Evolutionary conservation across 1,140 invertebrate genomes (phyloP), one percentile per base, ranked within the genome.

Genomic region (Nephila pilipes): DNA sequence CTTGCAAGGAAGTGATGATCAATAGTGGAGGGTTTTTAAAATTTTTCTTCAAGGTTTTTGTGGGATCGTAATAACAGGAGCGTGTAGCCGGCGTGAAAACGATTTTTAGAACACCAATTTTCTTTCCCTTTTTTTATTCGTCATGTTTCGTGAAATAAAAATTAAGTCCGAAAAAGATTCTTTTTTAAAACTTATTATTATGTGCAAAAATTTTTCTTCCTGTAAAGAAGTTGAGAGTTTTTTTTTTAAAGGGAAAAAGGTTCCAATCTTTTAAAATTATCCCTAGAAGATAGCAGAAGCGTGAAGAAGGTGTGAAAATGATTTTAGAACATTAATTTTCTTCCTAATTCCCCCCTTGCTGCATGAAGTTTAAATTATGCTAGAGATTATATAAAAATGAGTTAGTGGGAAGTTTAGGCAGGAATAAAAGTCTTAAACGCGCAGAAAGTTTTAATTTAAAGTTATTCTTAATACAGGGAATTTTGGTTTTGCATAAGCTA

Each of bases 1-100:
- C 85, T 87, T 83, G 81, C 54, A 83, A 83, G 85, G 55, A 60
- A 60, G 85, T 60, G 85, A 87, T 87, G 85, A 87, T 87, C 85
- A 87, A 87, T 87, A 87, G 85, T 38, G 29, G 85, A 54, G 36
- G 36, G 85, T 55, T 60, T 81, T 87, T 60, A 36, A 87, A 60
- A 60, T 60, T 58, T 87, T 60, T 87, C 57, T 60, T 58, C 55
- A 58, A 87, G 85, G 81, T 83, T 83, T 87, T 36, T 58, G 85
- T 58, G 85, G 58, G 14, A 58, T 87, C 85, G 85, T 87, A 87
- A 87, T 87, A 87, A 87, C 85, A 54, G 85, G 85, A 87, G 85
- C 85, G 85, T 87, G 85, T 36, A 87, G 55, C 58, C 46, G 36
- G 85, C 57, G 85, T 87, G 85, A 87, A 87, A 87, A 87, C 55